Percentiles rank a stretch among this genome's conserved stretches.
phyloP scores from a whole-genome alignment of 2,888 invertebrate species.

The Drosophila paramelanica region DNA sequence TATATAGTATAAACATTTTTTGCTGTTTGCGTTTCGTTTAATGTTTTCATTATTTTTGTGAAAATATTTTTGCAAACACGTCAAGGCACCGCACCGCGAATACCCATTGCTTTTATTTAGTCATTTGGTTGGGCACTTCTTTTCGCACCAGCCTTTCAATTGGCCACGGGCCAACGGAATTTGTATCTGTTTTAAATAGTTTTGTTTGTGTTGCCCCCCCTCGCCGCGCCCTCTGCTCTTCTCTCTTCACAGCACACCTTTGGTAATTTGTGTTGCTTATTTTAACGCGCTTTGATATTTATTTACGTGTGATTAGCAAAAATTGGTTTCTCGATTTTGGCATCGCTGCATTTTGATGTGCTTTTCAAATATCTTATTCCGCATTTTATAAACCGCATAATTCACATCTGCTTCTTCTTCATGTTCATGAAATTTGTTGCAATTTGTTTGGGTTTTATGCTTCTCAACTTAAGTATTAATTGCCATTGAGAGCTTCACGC shows the following conservation, averaged over 20 bases:
- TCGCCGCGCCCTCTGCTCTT: neutral
- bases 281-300: conserved; percentile 69
- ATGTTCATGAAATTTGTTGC: conserved; percentile 27
- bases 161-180: conserved; percentile 66
- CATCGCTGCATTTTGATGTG: conserved; percentile 35
- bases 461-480: conserved; percentile 50
- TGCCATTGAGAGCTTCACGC: conserved; percentile 20
- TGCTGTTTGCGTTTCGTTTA: conserved; percentile 24
- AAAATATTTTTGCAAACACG: conserved; percentile 73
- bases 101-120: conserved; percentile 16
- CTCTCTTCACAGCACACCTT: neutral
- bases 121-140: conserved; percentile 25
- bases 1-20: neutral
- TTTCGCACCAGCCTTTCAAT: conserved; percentile 41
- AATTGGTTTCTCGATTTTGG: conserved; percentile 48
- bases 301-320: conserved; percentile 65
- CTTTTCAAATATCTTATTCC: conserved; percentile 7
- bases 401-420: conserved; percentile 2
- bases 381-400: conserved; percentile 12
- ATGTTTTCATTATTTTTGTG: conserved; percentile 54
- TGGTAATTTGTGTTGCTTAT: conserved; percentile 47
- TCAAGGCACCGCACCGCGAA: conserved; percentile 44
- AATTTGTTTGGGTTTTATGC: conserved; percentile 13
- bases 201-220: conserved; percentile 28
- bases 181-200: conserved; percentile 75